Conservation (phyloP, 2,113 vertebrate species). For the rat (Rattus norvegicus) region DNA sequence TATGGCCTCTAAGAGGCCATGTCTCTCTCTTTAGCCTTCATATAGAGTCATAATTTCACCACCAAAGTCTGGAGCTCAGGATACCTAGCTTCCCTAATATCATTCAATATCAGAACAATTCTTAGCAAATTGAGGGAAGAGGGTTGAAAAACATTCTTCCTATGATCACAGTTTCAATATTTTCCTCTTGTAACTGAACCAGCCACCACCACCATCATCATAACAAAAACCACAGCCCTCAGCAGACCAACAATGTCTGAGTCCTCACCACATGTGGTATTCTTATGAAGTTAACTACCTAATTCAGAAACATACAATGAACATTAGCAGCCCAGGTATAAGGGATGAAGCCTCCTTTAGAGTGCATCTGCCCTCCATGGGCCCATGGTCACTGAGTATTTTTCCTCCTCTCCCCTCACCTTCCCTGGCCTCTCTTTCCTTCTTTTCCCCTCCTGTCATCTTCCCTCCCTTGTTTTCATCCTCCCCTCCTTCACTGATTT, state of each 20-base stretch:
- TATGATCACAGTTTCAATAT: background rate
- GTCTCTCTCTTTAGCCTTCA: background rate
- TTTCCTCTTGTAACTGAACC: background rate
- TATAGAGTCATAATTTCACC: background rate
- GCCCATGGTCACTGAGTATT: background rate
- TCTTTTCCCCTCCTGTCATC: background rate
- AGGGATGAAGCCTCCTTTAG: background rate
- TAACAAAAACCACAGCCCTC: background rate
- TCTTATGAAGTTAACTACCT: background rate
- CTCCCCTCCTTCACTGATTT: conserved; percentile 60
- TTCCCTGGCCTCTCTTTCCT: background rate
- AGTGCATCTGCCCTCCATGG: background rate
- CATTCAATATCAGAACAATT: background rate
- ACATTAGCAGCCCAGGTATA: background rate
- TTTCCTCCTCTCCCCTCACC: background rate
- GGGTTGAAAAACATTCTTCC: background rate
- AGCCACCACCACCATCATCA: background rate
- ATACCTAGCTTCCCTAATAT: background rate
- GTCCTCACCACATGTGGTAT: too few species aligned
- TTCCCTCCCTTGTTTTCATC: background rate
- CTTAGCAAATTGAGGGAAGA: background rate
- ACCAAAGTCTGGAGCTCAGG: background rate
- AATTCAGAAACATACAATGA: background rate
- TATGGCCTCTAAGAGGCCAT: background rate
- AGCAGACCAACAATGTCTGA: background rate